Evolutionary conservation across 2,888 invertebrate species (phyloP), one percentile per base, ranked within the genome.

Genomic region (Norana najaformis): DNA sequence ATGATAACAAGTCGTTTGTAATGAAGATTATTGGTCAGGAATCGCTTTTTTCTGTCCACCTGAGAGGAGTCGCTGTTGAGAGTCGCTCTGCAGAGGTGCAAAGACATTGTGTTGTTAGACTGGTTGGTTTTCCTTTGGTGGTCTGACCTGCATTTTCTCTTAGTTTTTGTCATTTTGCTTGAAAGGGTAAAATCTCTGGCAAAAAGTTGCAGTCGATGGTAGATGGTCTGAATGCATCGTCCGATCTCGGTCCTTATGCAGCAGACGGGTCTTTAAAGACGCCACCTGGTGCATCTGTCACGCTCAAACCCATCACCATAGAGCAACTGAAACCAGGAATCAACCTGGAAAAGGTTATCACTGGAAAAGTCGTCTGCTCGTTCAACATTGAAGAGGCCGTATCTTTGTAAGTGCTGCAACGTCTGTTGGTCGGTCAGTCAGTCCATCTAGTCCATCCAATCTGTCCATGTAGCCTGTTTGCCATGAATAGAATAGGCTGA

Each of bases 341-440:
- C 20, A 97, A 97, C 93, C 94, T 96, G 35, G 93, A 96, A 92
- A 96, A 96, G 93, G 96, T 97, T 0, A 94, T 97, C 1, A 94
- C 97, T 90, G 97, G 97, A 6, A 97, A 96, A 94, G 97, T 98
- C 37, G 96, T 97, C 6, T 97, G 97, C 92, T 97, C 97, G 91
- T 96, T 97, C 92, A 96, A 96, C 92, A 96, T 96, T 93, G 97
- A 97, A 89, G 97, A 96, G 93, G 96, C 96, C 88, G 97, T 97
- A 89, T 97, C 94, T 34, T 94, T 94, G 94, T 94, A 92, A 93
- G 94, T 94, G n/a, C 16, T 88, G 35, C 47, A 47, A 23, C 20
- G n/a, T n/a, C n/a, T 20, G 47, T 41, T 13, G 41, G 41, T 11
- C n/a, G n/a, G n/a, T n/a, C n/a, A n/a, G n/a, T n/a, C n/a, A n/a